These are phyloP conservation scores for Tragulus kanchil DNA, from an alignment of 2,113 vertebrate genomes.

Conservation along the genomic window DNA sequence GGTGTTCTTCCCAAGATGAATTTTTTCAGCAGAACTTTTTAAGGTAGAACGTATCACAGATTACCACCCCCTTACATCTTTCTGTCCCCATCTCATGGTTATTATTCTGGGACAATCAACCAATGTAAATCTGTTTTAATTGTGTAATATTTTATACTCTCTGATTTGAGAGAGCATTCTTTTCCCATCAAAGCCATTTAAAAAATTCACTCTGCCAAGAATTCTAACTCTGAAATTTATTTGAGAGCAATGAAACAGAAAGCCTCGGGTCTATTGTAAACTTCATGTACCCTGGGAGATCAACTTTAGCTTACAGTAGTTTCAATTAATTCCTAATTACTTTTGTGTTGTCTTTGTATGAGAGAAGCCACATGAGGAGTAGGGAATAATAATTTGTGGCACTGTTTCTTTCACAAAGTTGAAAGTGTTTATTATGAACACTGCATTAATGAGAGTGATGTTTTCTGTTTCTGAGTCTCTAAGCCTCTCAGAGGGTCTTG, in stretches of 20 bases:
- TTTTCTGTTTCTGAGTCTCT: neutral
- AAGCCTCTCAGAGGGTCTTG: fast-evolving
- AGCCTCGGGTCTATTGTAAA: slow-evolving; percentile 16
- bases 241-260: neutral
- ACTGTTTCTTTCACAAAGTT: neutral
- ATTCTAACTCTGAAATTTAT: slow-evolving; percentile 7
- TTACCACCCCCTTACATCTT: neutral
- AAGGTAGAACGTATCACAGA: neutral
- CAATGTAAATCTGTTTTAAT: neutral
- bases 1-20: no score
- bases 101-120: neutral
- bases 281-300: slow-evolving; percentile 33
- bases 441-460: neutral
- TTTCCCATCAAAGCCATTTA: slow-evolving; percentile 39
- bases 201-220: slow-evolving; percentile 11
- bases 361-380: neutral
- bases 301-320: slow-evolving; percentile 36
- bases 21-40: slow-evolving; percentile 18
- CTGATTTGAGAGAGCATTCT: neutral
- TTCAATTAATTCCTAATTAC: slow-evolving; percentile 70
- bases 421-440: slow-evolving; percentile 26
- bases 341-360: neutral
- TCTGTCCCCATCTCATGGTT: neutral
- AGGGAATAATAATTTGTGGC: neutral
- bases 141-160: neutral